Conservation (phyloP, 2,797 vertebrate genomes). For the Heterohyrax brucei region DNA sequence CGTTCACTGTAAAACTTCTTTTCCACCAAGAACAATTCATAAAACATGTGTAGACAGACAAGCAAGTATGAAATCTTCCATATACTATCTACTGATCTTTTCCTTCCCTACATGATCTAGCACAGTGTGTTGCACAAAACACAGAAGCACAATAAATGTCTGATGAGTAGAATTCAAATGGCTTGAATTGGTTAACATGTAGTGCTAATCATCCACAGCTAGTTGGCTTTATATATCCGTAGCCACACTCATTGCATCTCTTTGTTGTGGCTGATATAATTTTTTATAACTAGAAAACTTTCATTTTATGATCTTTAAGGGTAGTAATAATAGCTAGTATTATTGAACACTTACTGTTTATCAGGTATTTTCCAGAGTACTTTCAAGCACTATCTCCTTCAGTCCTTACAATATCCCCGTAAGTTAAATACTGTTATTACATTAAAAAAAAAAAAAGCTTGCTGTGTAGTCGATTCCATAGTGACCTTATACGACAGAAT, state of each 20-base stretch:
- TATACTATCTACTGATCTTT: constrained; percentile 20
- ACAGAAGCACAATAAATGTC: constrained; percentile 1
- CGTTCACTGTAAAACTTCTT: constrained; percentile 45
- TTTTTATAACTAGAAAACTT: constrained; percentile 49
- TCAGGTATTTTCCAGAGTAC: constrained; percentile 26
- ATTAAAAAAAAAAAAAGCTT: background rate
- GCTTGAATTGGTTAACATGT: constrained; percentile 35
- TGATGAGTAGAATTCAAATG: constrained; percentile 46
- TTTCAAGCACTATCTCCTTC: constrained; percentile 20
- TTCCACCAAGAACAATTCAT: background rate
- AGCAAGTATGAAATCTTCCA: constrained; percentile 26
- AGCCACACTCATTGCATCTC: background rate
- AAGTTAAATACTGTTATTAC: background rate
- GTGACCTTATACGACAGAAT: no score
- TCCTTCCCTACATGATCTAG: background rate
- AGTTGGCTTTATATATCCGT: constrained; percentile 38
- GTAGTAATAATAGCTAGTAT: constrained; percentile 53
- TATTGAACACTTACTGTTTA: constrained; percentile 19
- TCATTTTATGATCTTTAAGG: constrained; percentile 59
- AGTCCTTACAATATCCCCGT: background rate
- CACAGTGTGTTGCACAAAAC: background rate
- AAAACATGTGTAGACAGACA: constrained; percentile 36
- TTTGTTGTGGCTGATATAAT: constrained; percentile 37
- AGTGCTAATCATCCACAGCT: background rate
- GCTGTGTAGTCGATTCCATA: background rate